Evolutionary conservation across 2,113 vertebrate species (phyloP).

Genomic region (Felis catus): DNA sequence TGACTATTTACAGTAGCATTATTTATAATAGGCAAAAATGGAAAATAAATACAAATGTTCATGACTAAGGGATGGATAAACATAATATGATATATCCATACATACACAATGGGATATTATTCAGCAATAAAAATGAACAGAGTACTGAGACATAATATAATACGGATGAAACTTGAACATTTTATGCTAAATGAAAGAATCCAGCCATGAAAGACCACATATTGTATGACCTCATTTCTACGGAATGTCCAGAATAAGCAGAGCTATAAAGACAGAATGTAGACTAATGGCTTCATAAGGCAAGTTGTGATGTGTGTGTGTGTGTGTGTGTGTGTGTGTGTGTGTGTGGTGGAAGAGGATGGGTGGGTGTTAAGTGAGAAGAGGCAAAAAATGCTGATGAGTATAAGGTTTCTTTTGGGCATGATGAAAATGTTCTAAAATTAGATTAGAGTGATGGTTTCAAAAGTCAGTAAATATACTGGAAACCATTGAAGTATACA

Average conservation of each 20-base stretch:
- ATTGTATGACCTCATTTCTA: background rate
- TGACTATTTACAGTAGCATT: background rate
- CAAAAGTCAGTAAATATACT: background rate
- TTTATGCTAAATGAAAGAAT: background rate
- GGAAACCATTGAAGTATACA: background rate
- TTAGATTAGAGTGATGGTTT: background rate
- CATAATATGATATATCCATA: background rate
- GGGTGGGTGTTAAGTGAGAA: background rate
- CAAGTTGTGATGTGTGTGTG: background rate
- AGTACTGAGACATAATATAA: background rate
- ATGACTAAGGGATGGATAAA: background rate
- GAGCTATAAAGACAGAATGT: background rate
- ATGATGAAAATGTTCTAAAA: background rate
- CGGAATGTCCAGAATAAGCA: background rate
- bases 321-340: too few species aligned
- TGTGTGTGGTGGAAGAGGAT: fast-evolving
- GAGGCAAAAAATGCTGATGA: background rate
- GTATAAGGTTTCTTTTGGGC: background rate
- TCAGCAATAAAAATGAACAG: background rate
- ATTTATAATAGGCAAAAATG: background rate
- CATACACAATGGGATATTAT: background rate
- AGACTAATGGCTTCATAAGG: background rate
- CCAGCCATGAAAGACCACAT: background rate
- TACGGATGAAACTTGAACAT: background rate
- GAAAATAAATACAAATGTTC: background rate